Evolutionary conservation across 2,888 invertebrate species (phyloP).

Genomic region (Galerucella pusilla): DNA sequence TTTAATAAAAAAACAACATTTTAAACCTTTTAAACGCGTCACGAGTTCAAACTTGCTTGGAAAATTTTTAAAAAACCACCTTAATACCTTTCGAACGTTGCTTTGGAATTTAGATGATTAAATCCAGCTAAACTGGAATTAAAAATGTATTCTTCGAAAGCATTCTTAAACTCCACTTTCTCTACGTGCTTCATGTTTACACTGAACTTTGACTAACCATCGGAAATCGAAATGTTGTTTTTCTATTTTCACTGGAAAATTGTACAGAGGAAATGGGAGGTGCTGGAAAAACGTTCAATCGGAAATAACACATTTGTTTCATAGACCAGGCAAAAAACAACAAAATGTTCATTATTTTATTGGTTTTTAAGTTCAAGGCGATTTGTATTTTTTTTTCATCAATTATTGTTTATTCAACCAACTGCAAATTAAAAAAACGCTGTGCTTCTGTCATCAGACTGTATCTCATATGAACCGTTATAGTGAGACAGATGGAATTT

Average conservation of each 20-base stretch:
- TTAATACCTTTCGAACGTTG: slow-evolving; percentile 13
- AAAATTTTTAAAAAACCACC: too few relatives aligned
- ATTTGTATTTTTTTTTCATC: too few relatives aligned
- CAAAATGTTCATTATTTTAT: too few relatives aligned
- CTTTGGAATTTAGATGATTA: slow-evolving; percentile 5
- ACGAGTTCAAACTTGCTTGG: too few relatives aligned
- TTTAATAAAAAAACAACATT: too few relatives aligned
- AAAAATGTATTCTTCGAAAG: slow-evolving; percentile 15
- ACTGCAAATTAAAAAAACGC: too few relatives aligned
- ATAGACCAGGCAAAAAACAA: not conserved
- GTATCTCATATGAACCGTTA: too few relatives aligned
- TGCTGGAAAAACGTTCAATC: not conserved
- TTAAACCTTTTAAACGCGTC: too few relatives aligned
- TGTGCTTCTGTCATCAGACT: too few relatives aligned
- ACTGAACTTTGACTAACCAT: not conserved
- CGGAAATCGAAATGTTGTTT: slow-evolving; percentile 1
- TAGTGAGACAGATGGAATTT: too few relatives aligned
- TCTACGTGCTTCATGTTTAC: slow-evolving; percentile 5
- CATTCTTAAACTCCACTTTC: not conserved
- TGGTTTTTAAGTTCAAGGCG: too few relatives aligned
- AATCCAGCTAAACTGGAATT: slow-evolving; percentile 25
- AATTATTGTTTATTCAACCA: too few relatives aligned
- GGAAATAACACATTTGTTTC: not conserved
- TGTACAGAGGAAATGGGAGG: not conserved
- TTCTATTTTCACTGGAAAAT: not conserved